Evolutionary conservation across 2,888 invertebrate species (phyloP).

Genomic region (Napeogenes inachia): DNA sequence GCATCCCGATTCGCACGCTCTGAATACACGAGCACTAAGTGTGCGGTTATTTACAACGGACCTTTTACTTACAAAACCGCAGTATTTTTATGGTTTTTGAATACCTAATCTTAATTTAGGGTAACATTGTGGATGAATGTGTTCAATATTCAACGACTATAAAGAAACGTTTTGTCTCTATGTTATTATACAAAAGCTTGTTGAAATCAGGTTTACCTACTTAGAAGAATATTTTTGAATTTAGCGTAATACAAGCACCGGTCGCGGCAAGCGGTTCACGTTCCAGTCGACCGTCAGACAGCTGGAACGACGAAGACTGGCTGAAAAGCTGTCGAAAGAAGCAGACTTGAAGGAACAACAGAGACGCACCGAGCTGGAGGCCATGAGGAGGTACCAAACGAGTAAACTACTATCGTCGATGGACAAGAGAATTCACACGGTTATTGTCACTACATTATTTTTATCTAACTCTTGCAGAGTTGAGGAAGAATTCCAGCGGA

Average conservation of each 20-base stretch:
- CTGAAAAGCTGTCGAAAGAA: conserved; percentile 86
- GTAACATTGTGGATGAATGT: not conserved
- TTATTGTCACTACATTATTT: not conserved
- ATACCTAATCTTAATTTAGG: conserved; percentile 5
- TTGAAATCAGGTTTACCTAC: not conserved
- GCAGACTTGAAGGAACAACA: conserved; percentile 87
- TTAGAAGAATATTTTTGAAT: conserved; percentile 1
- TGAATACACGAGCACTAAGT: conserved; percentile 42
- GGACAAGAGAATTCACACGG: no score
- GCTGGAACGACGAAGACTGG: conserved; percentile 84
- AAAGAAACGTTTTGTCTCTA: not conserved
- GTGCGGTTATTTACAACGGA: conserved; percentile 43
- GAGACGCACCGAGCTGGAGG: conserved; percentile 85
- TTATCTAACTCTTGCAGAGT: conserved; percentile 69
- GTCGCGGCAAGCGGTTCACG: conserved; percentile 82
- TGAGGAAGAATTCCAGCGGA: conserved; percentile 91
- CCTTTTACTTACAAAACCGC: conserved; percentile 45
- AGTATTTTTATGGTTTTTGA: conserved; percentile 12
- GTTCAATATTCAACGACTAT: not conserved
- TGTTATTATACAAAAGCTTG: no score
- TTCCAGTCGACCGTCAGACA: conserved; percentile 92
- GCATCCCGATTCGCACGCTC: conserved; percentile 56
- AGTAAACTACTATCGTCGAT: not conserved
- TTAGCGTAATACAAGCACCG: conserved; percentile 52
- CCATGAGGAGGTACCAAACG: conserved; percentile 79